Conservation (phyloP, 2,888 invertebrate genomes). For the Margaritifera margaritifera region DNA sequence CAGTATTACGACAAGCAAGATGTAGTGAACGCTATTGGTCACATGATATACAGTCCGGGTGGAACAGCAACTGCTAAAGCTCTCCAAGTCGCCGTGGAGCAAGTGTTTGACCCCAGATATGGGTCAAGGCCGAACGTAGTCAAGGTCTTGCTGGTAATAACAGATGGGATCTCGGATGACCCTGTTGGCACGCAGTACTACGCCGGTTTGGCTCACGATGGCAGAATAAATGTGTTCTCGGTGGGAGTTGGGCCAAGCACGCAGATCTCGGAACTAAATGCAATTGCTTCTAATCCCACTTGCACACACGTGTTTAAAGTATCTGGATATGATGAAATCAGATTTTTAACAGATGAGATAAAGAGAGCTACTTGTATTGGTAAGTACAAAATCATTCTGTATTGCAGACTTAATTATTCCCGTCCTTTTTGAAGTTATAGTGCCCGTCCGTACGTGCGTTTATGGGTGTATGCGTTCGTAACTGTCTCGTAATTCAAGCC, state of each 20-base stretch:
- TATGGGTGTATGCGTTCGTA: too few relatives aligned
- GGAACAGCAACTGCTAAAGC: constrained; percentile 37
- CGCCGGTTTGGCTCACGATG: constrained; percentile 27
- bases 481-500: too few relatives aligned
- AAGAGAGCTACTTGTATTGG: constrained; percentile 53
- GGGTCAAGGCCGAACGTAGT: constrained; percentile 27
- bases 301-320: constrained; percentile 53
- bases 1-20: constrained; percentile 17
- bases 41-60: constrained; percentile 21
- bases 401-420: not conserved
- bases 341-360: constrained; percentile 52
- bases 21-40: constrained; percentile 27
- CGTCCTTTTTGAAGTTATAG: too few relatives aligned
- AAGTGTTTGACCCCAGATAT: constrained; percentile 19
- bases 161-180: constrained; percentile 50
- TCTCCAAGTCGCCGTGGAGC: constrained; percentile 22
- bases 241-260: constrained; percentile 50
- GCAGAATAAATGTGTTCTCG: constrained; percentile 42
- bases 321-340: constrained; percentile 43
- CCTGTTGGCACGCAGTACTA: constrained; percentile 37
- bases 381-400: constrained; percentile 12
- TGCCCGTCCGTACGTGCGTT: too few relatives aligned
- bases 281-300: constrained; percentile 42
- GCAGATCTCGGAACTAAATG: constrained; percentile 37
- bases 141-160: constrained; percentile 45